Percentiles rank a stretch among this genome's conserved stretches.
Conservation (phyloP, 2,113 vertebrate genomes). For the Erythrolamprus reginae region DNA sequence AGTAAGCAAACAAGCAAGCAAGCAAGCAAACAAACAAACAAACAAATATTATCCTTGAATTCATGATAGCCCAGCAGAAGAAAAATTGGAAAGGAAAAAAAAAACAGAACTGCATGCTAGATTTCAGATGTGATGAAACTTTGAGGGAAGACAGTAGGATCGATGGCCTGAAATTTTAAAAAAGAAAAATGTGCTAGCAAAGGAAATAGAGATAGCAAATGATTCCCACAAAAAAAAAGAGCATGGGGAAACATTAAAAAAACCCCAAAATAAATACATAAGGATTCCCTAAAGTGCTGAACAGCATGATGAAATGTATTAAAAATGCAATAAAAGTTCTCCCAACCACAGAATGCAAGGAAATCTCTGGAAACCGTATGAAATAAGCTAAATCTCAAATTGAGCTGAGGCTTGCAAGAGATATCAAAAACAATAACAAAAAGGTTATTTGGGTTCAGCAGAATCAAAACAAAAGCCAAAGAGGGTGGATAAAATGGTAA, state of each 20-base stretch:
- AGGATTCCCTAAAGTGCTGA: background rate
- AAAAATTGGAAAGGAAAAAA: background rate
- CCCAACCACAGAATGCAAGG: background rate
- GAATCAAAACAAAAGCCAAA: background rate
- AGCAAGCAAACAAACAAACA: too few relatives aligned
- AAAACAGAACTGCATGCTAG: background rate
- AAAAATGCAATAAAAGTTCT: background rate
- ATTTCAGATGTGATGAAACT: background rate
- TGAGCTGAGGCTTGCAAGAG: background rate
- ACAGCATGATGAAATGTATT: background rate
- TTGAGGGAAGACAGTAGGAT: background rate
- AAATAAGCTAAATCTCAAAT: background rate
- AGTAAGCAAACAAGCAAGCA: too few relatives aligned
- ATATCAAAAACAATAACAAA: background rate
- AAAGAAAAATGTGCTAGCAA: background rate
- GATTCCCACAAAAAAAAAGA: background rate
- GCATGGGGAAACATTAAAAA: background rate
- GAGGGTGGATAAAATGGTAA: background rate
- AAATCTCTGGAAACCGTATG: background rate
- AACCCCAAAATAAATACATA: background rate
- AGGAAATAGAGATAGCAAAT: background rate
- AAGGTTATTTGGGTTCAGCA: background rate
- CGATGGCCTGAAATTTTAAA: background rate
- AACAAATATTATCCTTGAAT: background rate
- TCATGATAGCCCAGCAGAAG: background rate